phyloP scores from a whole-genome alignment of 2,113 vertebrate genomes.

The Alaudala cheleensis region DNA sequence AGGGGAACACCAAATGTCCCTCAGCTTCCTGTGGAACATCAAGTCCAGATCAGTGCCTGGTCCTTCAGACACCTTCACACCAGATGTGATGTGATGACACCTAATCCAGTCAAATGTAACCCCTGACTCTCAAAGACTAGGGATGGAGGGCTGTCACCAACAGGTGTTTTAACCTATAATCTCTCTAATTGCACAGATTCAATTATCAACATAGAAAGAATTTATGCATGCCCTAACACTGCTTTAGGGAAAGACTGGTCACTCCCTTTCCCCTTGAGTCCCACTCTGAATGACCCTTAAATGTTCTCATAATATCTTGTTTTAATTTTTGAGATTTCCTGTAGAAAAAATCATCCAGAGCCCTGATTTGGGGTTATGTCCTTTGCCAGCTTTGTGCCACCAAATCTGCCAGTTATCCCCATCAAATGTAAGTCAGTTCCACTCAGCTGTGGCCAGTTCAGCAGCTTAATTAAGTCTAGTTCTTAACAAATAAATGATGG shows the following conservation, averaged over 20 bases:
- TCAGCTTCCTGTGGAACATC: not conserved
- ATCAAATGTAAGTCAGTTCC: not conserved
- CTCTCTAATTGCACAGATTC: not conserved
- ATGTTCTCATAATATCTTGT: not conserved
- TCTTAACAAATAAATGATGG: not conserved
- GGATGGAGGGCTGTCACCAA: not conserved
- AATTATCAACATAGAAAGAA: not conserved
- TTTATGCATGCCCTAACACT: not conserved
- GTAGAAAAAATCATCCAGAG: not conserved
- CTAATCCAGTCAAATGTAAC: not conserved
- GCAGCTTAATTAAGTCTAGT: not conserved
- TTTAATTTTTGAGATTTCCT: not conserved
- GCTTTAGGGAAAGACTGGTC: not conserved
- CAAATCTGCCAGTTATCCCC: not conserved
- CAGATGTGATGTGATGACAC: not conserved
- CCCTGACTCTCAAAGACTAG: not conserved
- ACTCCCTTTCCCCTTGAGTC: not conserved
- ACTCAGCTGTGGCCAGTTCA: not conserved
- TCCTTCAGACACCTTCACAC: not conserved
- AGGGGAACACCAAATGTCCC: not conserved
- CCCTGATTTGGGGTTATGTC: not conserved
- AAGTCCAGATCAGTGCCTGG: not conserved
- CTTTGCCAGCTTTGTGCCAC: not conserved
- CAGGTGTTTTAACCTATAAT: not conserved
- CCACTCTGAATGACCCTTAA: not conserved